phyloP scores from a whole-genome alignment of 2,113 vertebrate genomes.

The Larimichthys polyactis region DNA sequence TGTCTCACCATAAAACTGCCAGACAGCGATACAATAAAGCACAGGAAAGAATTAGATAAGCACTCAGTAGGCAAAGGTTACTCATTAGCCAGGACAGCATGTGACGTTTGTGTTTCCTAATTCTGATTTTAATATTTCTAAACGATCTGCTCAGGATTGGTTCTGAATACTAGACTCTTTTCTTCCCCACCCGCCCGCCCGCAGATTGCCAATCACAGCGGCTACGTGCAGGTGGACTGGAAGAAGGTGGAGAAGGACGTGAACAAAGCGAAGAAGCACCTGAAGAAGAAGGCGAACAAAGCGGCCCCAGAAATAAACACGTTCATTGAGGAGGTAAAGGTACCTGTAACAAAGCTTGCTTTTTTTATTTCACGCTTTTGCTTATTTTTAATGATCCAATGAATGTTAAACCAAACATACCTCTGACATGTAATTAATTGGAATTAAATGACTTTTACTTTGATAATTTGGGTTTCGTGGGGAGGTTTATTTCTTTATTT shows the following conservation, averaged over 20 bases:
- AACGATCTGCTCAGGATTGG: background rate
- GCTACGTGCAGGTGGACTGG: slow-evolving; percentile 98
- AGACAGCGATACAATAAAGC: background rate
- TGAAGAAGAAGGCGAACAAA: slow-evolving; percentile 97
- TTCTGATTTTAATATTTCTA: background rate
- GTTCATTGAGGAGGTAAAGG: slow-evolving; percentile 95
- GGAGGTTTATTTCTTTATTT: background rate
- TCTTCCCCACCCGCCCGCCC: background rate
- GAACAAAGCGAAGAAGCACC: slow-evolving; percentile 97
- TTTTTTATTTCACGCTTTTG: slow-evolving; percentile 42
- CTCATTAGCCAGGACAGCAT: background rate
- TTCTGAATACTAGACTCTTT: background rate
- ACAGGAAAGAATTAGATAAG: background rate
- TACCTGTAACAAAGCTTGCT: slow-evolving; percentile 63
- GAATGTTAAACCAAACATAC: background rate
- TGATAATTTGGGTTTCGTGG: background rate
- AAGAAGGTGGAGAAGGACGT: slow-evolving; percentile 99
- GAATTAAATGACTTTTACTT: background rate
- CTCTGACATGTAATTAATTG: background rate
- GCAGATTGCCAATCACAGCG: slow-evolving; percentile 97
- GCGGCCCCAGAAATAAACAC: slow-evolving; percentile 96
- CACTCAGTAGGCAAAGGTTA: background rate
- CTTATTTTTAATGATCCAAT: background rate
- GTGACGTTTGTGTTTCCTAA: too few species aligned
- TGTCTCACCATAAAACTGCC: background rate